Percentiles rank a stretch among this genome's conserved stretches.
phyloP scores from a whole-genome alignment of 2,797 vertebrate genomes.

The Erethizon dorsatum region DNA sequence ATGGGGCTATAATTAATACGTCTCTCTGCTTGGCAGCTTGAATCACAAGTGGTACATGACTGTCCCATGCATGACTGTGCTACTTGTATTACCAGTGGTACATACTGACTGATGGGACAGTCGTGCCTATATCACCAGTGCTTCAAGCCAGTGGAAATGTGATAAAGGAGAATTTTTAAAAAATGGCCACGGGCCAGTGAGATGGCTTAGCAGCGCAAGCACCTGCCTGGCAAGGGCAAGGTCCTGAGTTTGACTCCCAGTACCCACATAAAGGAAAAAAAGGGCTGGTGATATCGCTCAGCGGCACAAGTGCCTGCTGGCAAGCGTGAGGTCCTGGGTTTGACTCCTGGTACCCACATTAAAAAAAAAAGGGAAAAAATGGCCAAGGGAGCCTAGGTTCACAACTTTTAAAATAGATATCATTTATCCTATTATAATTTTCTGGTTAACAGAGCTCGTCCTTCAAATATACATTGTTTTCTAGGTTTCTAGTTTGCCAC shows the following conservation, averaged over 20 bases:
- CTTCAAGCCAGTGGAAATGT: not conserved
- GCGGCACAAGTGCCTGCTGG: no score
- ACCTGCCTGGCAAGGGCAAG: no score
- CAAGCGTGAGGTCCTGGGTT: no score
- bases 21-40: not conserved
- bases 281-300: no score
- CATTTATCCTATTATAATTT: not conserved
- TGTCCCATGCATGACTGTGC: not conserved
- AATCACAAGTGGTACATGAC: not conserved
- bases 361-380: not conserved
- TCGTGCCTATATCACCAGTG: not conserved
- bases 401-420: not conserved
- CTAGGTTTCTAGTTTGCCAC: not conserved
- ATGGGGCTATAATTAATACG: not conserved
- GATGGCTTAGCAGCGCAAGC: no score
- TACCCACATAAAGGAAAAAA: no score
- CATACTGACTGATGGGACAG: not conserved
- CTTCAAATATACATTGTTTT: not conserved
- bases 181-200: not conserved
- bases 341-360: no score
- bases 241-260: no score
- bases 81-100: not conserved
- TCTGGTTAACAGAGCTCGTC: not conserved
- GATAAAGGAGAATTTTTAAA: conserved; percentile 45
- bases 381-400: not conserved